A percentile compares a stretch with the other conserved stretches of the same genome.
These are phyloP conservation scores for Hymenochirus boettgeri DNA, from an alignment of 2,113 vertebrate species.

Conservation along the genomic window DNA sequence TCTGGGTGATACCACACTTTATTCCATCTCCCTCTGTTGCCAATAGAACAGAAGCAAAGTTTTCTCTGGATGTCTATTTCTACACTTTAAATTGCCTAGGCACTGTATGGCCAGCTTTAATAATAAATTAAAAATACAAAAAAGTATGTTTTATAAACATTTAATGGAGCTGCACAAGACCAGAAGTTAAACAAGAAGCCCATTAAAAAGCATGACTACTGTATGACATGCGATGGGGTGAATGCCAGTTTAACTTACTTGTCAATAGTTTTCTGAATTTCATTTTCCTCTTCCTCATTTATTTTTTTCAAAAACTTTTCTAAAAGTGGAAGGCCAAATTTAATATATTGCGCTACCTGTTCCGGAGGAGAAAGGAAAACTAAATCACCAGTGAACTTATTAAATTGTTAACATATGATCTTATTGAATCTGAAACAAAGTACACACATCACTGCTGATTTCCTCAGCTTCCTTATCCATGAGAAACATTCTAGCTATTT, in stretches of 20 bases:
- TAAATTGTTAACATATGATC: background rate
- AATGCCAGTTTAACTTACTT: conserved; percentile 79
- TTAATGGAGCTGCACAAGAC: no score
- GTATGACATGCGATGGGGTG: no score
- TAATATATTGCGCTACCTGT: conserved; percentile 89
- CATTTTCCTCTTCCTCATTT: conserved; percentile 73
- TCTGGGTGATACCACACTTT: no score
- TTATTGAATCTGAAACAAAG: background rate
- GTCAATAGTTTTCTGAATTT: conserved; percentile 64
- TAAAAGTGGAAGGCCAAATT: conserved; percentile 77
- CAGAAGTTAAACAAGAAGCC: no score
- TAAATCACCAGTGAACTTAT: fast-evolving
- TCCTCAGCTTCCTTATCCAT: conserved; percentile 85
- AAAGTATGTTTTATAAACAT: no score
- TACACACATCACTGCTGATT: conserved; percentile 82
- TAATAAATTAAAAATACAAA: no score
- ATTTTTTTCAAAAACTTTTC: conserved; percentile 75
- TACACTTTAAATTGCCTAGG: no score
- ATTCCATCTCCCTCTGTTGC: no score
- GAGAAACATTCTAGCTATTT: conserved; percentile 81
- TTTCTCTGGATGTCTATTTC: no score
- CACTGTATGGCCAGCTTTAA: no score
- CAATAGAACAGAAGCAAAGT: no score
- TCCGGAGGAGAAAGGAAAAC: background rate
- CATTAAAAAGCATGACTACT: no score